These are phyloP conservation scores for Furnarius figulus DNA, from an alignment of 2,113 vertebrate genomes.

Conservation along the genomic window DNA sequence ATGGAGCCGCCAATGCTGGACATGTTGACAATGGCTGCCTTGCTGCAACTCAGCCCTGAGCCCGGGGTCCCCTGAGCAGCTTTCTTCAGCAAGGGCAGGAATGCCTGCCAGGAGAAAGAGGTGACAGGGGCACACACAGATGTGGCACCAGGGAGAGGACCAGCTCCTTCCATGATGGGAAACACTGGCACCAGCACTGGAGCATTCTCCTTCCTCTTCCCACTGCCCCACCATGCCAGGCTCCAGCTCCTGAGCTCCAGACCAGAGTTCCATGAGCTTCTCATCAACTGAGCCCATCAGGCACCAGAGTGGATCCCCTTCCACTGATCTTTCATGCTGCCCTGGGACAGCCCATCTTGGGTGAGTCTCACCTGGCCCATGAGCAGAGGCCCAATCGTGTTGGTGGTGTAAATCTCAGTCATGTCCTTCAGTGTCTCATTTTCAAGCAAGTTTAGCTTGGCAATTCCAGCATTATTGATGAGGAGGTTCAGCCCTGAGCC, in stretches of 20 bases:
- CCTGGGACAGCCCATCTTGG: neutral
- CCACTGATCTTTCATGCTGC: neutral
- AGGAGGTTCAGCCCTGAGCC: slow-evolving; percentile 9
- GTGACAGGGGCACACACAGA: fast-evolving
- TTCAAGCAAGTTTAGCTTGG: fast-evolving
- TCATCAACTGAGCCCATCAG: fast-evolving
- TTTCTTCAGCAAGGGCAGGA: slow-evolving; percentile 29
- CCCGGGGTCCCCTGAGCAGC: neutral
- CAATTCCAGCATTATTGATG: neutral
- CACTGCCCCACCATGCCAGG: neutral
- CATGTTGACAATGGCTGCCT: slow-evolving; percentile 46
- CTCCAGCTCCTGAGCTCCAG: neutral
- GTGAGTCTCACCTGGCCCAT: slow-evolving; percentile 28
- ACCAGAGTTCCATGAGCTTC: fast-evolving
- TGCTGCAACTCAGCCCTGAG: neutral
- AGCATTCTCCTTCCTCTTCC: neutral
- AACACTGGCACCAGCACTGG: fast-evolving
- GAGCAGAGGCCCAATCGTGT: neutral
- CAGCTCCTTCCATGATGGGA: neutral
- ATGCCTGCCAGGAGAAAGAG: neutral
- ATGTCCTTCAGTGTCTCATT: neutral
- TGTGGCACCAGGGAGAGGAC: neutral
- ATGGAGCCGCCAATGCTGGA: slow-evolving; percentile 37
- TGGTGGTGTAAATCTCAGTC: neutral
- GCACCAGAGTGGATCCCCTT: fast-evolving